Base-by-base conservation (phyloP, 37 sponge, comb jelly and placozoan species). In the Theonella swinhoei region DNA sequence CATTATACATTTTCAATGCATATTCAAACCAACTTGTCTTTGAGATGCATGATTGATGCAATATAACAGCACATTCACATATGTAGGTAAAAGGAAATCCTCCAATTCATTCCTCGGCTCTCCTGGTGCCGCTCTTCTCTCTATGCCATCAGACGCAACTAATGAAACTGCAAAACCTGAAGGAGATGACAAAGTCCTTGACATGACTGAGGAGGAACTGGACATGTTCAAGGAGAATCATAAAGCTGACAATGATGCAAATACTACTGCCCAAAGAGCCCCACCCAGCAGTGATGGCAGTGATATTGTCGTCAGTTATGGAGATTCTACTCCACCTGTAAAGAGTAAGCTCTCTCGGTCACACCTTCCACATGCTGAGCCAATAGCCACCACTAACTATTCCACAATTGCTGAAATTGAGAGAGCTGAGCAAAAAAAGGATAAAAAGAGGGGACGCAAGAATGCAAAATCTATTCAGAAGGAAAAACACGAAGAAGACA, bases 381-480 rank as follows among this genome's bases (percentile, higher is more conserved):
- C 85, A 2, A 66, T 64, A 9, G 68, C 87, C 39, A 66, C 39
- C 32, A 30, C 54, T 39, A 59, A 74, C 28, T 78, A 85, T 26
- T 42, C 75, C 20, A 75, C 91, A 3, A 82, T 80, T 24, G 29
- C 64, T 29, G 83, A 83, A 64, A 72, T 82, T 5, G 71, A 79
- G 0, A 64, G n/a, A 37, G 26, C 32, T 5, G 92, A 78, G 24
- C 28, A 66, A 32, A 30, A 35, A 28, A 62, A 41, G 30, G 34
- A 72, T 32, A 75, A 72, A 62, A 82, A 81, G 36, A 54, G 31
- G 25, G 67, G 79, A 0, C 59, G 80, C 2, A 80, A 68, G 42
- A 43, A 73, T 29, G 26, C 77, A 2, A 87, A 87, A 60, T 87
- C 92, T 20, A 87, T 91, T 39, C 39, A 79, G 26, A 83, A 74